Conservation (phyloP, 2,888 invertebrate species). For the Alsophila aescularia region DNA sequence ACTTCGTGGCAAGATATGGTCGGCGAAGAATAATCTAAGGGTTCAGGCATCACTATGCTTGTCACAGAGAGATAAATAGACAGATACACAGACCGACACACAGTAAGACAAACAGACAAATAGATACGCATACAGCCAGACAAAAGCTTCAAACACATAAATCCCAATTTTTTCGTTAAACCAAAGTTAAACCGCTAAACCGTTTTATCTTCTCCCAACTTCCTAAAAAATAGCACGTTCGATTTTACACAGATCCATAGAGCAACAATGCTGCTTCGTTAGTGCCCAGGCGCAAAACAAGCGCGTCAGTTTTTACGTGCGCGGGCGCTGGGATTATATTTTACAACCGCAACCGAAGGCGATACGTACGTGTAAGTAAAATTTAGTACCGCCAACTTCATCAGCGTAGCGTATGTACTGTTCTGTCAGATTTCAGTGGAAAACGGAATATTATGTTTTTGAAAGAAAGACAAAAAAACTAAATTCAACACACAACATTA, state of each 20-base stretch:
- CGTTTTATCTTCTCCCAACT: conserved; percentile 26
- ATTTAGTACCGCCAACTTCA: conserved; percentile 36
- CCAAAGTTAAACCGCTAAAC: conserved; percentile 21
- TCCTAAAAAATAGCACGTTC: conserved; percentile 46
- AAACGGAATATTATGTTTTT: too few species aligned
- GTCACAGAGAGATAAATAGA: too few species aligned
- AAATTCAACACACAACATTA: too few species aligned
- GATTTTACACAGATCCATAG: conserved; percentile 66
- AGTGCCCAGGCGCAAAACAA: conserved; percentile 58
- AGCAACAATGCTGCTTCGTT: conserved; percentile 78
- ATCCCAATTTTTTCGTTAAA: too few species aligned
- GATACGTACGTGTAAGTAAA: conserved; percentile 10
- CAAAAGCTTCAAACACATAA: too few species aligned
- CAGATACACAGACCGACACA: too few species aligned
- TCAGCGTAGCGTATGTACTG: too few species aligned
- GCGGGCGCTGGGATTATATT: conserved; percentile 37
- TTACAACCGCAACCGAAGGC: conserved; percentile 23
- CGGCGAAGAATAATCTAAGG: too few species aligned
- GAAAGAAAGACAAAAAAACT: too few species aligned
- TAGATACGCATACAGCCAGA: conserved; percentile 2
- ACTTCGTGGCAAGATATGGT: too few species aligned
- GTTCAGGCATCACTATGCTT: too few species aligned
- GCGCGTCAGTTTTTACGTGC: conserved; percentile 65
- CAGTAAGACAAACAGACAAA: not conserved
- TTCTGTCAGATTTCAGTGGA: too few species aligned